Percentiles rank a stretch among this genome's conserved stretches.
Evolutionary conservation across 2,113 vertebrate species (phyloP).

Genomic region (Benitochromis conjunctus): DNA sequence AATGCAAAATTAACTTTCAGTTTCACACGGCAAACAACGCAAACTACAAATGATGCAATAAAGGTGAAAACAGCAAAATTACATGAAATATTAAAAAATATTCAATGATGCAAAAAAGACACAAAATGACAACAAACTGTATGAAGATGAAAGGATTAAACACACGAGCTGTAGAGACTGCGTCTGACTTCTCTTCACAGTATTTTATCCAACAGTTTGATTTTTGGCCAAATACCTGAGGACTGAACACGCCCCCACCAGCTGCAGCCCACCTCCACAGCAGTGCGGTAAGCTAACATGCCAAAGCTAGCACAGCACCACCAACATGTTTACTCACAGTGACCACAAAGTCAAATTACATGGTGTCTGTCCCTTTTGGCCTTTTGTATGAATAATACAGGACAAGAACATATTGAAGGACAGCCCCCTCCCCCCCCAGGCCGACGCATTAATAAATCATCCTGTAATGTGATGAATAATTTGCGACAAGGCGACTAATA

Average conservation of each 20-base stretch:
- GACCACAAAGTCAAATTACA: neutral
- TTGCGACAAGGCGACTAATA: conserved; percentile 9
- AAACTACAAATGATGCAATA: neutral
- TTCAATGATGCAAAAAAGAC: neutral
- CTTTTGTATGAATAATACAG: neutral
- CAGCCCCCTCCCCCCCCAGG: neutral
- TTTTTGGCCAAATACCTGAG: neutral
- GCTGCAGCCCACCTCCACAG: neutral
- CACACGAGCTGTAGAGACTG: neutral
- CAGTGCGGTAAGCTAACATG: neutral
- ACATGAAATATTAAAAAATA: neutral
- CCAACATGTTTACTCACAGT: neutral
- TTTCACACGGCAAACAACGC: rapidly evolving
- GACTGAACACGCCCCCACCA: rapidly evolving
- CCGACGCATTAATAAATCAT: conserved; percentile 42
- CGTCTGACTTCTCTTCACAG: neutral
- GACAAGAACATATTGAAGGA: neutral
- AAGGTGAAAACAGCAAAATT: neutral
- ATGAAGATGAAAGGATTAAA: neutral
- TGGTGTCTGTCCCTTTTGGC: too few species aligned
- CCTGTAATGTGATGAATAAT: conserved; percentile 52
- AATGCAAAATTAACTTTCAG: neutral
- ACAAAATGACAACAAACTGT: neutral
- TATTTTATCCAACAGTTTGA: neutral
- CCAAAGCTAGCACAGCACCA: neutral